Conservation (phyloP, 2,888 invertebrate species). For the Lepidonotus clava region DNA sequence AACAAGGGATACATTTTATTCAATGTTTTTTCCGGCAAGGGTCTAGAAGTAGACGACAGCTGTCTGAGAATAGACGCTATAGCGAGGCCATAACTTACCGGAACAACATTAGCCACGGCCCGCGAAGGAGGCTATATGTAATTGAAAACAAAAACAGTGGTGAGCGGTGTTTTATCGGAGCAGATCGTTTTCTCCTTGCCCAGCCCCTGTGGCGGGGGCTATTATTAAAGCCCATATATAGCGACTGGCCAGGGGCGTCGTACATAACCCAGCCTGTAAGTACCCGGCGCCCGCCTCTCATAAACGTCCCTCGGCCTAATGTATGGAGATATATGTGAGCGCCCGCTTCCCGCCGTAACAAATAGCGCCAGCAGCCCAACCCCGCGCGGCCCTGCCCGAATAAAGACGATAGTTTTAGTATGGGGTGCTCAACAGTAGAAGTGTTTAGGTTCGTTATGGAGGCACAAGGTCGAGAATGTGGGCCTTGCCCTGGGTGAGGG, state of each 20-base stretch:
- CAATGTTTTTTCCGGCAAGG: too few species aligned
- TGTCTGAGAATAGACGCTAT: too few species aligned
- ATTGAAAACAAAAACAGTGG: too few species aligned
- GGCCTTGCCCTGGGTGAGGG: neutral
- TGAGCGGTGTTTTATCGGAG: too few species aligned
- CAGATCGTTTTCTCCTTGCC: too few species aligned
- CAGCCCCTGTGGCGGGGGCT: neutral
- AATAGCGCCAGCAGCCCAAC: neutral
- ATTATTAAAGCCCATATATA: neutral
- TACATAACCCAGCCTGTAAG: neutral
- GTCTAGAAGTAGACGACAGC: too few species aligned
- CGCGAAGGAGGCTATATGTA: too few species aligned
- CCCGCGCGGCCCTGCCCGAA: neutral
- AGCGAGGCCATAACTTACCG: too few species aligned
- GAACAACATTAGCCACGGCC: too few species aligned
- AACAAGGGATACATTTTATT: too few species aligned
- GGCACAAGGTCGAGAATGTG: neutral
- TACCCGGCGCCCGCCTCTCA: neutral
- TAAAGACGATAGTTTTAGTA: conserved; percentile 34
- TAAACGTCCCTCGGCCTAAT: neutral
- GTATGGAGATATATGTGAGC: conserved; percentile 26
- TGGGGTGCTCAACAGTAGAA: conserved; percentile 6
- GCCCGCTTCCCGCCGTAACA: neutral
- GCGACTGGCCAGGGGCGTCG: neutral
- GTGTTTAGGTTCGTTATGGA: conserved; percentile 41